Conservation (phyloP, 2,113 vertebrate species). For the Sardina pilchardus region DNA sequence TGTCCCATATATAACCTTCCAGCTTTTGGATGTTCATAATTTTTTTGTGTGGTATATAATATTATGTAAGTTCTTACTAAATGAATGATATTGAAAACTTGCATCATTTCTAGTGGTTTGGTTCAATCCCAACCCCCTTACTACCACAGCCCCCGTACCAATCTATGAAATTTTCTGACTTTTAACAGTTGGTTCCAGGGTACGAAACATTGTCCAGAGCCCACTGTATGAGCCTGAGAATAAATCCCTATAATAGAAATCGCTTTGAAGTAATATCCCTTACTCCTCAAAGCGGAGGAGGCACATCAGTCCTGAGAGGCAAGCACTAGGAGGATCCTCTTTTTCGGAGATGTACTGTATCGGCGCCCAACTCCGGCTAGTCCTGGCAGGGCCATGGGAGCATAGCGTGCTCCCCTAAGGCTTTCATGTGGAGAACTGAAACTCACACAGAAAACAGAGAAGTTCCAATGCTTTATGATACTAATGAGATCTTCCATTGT, state of each 20-base stretch:
- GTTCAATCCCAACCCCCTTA: too few species aligned
- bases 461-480: background rate
- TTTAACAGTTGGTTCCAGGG: background rate
- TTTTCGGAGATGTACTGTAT: background rate
- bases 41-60: too few species aligned
- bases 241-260: background rate
- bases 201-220: background rate
- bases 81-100: too few species aligned
- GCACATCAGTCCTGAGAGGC: background rate
- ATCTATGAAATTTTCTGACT: too few species aligned
- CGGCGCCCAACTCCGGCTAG: background rate
- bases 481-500: background rate
- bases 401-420: background rate
- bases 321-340: background rate
- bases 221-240: background rate
- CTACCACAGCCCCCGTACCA: too few species aligned
- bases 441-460: background rate
- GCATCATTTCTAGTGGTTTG: too few species aligned
- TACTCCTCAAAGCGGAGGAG: background rate
- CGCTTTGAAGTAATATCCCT: background rate
- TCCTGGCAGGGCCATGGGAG: background rate
- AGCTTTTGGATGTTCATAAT: too few species aligned
- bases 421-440: background rate
- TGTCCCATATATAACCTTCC: too few species aligned
- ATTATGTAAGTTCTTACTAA: too few species aligned